Percentiles rank a stretch among this genome's conserved stretches.
Evolutionary conservation across 2,888 invertebrate genomes (phyloP).

Genomic region (Tipula confusa): DNA sequence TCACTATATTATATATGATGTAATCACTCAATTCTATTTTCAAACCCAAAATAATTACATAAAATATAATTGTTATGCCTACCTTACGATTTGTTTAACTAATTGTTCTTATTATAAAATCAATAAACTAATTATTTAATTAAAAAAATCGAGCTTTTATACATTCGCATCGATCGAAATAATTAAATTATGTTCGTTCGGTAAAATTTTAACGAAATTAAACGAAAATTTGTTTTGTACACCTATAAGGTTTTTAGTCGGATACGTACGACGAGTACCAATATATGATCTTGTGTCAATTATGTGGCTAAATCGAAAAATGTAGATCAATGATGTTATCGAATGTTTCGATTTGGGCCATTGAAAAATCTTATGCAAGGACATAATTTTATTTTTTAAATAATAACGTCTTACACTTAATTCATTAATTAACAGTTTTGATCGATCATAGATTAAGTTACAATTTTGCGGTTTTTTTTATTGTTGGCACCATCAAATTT

Average conservation of each 20-base stretch:
- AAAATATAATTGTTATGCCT: neutral
- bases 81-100: neutral
- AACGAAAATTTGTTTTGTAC: neutral
- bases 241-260: neutral
- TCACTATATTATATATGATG: too few species aligned
- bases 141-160: neutral
- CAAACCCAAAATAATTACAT: neutral
- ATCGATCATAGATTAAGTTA: neutral
- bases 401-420: neutral
- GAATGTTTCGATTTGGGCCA: neutral
- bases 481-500: neutral
- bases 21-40: neutral
- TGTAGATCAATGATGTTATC: neutral
- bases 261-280: neutral
- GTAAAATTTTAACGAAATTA: neutral
- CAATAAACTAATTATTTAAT: conserved; percentile 6
- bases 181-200: neutral
- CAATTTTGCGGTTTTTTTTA: neutral
- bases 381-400: neutral
- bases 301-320: neutral
- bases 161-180: neutral
- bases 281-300: neutral
- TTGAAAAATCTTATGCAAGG: neutral
- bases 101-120: neutral
- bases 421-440: neutral